Evolutionary conservation across 2,113 vertebrate genomes (phyloP).

Genomic region (Dasypus novemcinctus): DNA sequence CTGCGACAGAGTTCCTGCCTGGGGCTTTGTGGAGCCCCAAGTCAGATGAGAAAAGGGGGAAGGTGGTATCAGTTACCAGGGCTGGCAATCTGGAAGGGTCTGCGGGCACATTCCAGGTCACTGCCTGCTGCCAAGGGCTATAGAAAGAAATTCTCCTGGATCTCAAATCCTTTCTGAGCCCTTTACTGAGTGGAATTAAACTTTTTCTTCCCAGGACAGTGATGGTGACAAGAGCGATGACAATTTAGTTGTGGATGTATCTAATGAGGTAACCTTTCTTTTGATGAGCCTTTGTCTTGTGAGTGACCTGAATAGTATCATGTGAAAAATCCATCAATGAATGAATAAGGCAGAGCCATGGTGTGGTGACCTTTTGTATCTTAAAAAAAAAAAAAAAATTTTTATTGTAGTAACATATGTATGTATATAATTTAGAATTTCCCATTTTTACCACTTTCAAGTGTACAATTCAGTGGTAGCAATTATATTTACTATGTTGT

Average conservation of each 20-base stretch:
- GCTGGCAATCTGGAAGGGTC: neutral
- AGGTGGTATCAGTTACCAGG: neutral
- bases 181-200: conserved; percentile 70
- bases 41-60: neutral
- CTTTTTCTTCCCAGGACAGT: conserved; percentile 85
- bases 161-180: neutral
- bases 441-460: too few species aligned
- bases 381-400: too few species aligned
- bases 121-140: neutral
- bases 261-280: conserved; percentile 86
- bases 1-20: neutral
- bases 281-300: conserved; percentile 50
- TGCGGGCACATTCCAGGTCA: neutral
- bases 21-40: neutral
- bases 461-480: too few species aligned
- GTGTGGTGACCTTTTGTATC: neutral
- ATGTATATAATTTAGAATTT: too few species aligned
- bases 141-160: neutral
- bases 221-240: conserved; percentile 92
- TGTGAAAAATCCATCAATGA: neutral
- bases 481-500: too few species aligned
- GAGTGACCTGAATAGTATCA: neutral
- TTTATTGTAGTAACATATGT: too few species aligned
- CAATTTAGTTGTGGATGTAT: conserved; percentile 91
- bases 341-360: neutral